Evolutionary conservation across 2,797 vertebrate species (phyloP), one percentile per base, ranked within the genome.

Genomic region (Sebastiscus albofasciatus): DNA sequence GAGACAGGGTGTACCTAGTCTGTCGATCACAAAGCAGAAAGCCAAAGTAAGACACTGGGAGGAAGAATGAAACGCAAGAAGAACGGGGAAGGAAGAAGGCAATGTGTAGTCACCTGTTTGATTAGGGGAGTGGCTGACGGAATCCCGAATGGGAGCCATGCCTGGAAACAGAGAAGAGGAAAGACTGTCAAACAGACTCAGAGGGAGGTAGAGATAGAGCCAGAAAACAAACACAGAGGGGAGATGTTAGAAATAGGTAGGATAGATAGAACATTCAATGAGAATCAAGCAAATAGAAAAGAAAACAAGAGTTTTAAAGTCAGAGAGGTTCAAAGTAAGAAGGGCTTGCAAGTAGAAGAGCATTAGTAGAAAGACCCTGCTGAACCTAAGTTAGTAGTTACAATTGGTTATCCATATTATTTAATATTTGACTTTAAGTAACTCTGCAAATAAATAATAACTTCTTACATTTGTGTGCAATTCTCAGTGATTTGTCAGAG

Each of bases 141-240:
- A 97, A 94, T 98, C 97, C 96, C 97, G 97, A 96, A 98, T 98
- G 96, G 97, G 97, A 96, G 97, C 97, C 97, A 98, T 98, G 96
- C 96, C 97, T 97, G 70, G 93, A 95, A 94, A 94, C 78, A 94
- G 74, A 93, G 75, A 93, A 46, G 93, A 92, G 87, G 85, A 91
- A 91, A 93, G 90, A 91, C 86, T 79, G 90, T 94, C 92, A 96
- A 83, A 90, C 81, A 91, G 85, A 94, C 79, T 81, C n/a, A 31
- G 64, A 71, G 59, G 71, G 52, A 77, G 83, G 83, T 56, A 84
- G 67, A 77, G 58, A 68, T 16, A 62, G 59, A 84, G 70, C 55
- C 13, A 76, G 72, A 77, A 75, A 76, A 79, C 61, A 84, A 68
- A 76, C 29, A 39, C 33, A 39, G 71, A 42, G 20, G 10, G 59